Evolutionary conservation across 2,113 vertebrate genomes (phyloP).

Genomic region (Panthera uncia): DNA sequence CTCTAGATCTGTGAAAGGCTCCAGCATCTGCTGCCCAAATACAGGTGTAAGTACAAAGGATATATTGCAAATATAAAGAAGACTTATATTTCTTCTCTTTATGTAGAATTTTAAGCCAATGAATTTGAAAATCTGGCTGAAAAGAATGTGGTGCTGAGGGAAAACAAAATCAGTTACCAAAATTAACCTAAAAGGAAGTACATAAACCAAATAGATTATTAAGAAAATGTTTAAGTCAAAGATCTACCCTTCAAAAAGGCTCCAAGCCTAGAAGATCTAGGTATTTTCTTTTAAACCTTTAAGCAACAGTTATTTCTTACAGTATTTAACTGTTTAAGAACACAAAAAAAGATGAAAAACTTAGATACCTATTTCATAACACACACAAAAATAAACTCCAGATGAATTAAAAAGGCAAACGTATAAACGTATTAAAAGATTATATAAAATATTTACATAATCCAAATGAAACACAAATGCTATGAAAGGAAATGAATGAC

Average conservation of each 20-base stretch:
- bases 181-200: slow-evolving; percentile 49
- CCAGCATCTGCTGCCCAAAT: background rate
- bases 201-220: background rate
- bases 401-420: slow-evolving; percentile 25
- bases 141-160: background rate
- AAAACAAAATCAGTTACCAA: background rate
- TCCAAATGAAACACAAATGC: slow-evolving; percentile 51
- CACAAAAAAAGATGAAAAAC: slow-evolving; percentile 1
- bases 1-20: background rate
- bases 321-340: slow-evolving; percentile 25
- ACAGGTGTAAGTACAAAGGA: background rate
- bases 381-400: slow-evolving; percentile 50
- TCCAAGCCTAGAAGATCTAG: background rate
- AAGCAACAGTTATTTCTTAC: slow-evolving; percentile 9
- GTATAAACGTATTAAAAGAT: background rate
- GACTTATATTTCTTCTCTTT: background rate
- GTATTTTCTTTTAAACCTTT: slow-evolving; percentile 32
- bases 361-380: slow-evolving; percentile 20
- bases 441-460: slow-evolving; percentile 47
- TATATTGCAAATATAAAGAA: background rate
- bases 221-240: slow-evolving; percentile 14
- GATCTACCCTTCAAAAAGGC: background rate
- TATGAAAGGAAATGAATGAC: slow-evolving; percentile 46
- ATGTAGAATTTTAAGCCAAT: slow-evolving; percentile 36
- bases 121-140: slow-evolving; percentile 29